These are phyloP conservation scores for Brenthis hecate DNA, from an alignment of 2,888 invertebrate species.

Conservation along the genomic window DNA sequence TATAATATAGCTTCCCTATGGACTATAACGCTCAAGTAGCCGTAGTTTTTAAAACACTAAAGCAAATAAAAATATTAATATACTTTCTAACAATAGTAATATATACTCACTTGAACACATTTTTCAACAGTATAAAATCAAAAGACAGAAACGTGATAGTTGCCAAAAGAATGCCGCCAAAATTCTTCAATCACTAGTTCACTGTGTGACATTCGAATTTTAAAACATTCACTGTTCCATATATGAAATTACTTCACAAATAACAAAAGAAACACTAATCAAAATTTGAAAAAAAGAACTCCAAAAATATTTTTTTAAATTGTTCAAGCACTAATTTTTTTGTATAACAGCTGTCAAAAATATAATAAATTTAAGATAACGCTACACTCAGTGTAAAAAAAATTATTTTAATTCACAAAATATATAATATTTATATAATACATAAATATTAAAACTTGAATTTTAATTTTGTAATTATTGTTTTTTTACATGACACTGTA, in stretches of 20 bases:
- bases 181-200: conserved; percentile 18
- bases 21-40: too few relatives aligned
- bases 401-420: too few relatives aligned
- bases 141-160: conserved; percentile 20
- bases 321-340: too few relatives aligned
- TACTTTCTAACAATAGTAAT: neutral
- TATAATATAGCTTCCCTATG: neutral
- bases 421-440: too few relatives aligned
- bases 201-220: conserved; percentile 7
- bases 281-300: too few relatives aligned
- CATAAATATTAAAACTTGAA: too few relatives aligned
- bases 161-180: conserved; percentile 34
- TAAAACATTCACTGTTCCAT: neutral
- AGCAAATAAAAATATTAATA: neutral
- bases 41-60: neutral
- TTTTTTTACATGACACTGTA: neutral
- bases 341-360: too few relatives aligned
- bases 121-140: conserved; percentile 19
- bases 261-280: too few relatives aligned
- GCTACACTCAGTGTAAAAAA: too few relatives aligned
- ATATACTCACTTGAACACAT: conserved; percentile 6
- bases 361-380: too few relatives aligned
- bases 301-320: too few relatives aligned
- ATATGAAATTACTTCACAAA: neutral
- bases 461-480: too few relatives aligned